Conservation (phyloP, 2,113 vertebrate species). For the Budorcas taxicolor region DNA sequence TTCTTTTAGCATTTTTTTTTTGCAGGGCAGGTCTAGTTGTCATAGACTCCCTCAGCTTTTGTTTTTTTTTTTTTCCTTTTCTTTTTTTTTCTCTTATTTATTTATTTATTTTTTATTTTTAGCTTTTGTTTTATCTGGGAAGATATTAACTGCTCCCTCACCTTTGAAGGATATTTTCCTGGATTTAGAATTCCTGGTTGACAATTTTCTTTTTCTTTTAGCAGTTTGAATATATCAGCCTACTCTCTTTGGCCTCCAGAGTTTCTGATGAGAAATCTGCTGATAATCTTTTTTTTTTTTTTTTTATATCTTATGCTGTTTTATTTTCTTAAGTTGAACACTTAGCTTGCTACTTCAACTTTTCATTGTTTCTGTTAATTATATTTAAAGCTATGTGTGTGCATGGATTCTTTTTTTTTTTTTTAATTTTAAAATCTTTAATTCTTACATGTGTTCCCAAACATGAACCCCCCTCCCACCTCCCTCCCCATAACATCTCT, state of each 20-base stretch:
- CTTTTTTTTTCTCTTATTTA: too few relatives aligned
- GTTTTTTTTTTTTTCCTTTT: background rate
- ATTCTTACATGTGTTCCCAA: too few relatives aligned
- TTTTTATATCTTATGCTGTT: too few relatives aligned
- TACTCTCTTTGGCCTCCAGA: background rate
- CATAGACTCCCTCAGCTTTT: background rate
- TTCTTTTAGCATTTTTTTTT: background rate
- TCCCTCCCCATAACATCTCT: too few relatives aligned
- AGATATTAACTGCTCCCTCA: background rate
- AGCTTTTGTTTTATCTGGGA: background rate
- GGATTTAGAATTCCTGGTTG: background rate
- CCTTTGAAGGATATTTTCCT: background rate
- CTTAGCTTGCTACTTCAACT: too few relatives aligned
- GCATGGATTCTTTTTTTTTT: too few relatives aligned
- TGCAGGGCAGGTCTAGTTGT: background rate
- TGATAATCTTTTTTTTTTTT: background rate
- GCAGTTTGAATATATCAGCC: background rate
- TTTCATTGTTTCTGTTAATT: too few relatives aligned
- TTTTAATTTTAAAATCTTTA: too few relatives aligned
- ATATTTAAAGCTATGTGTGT: too few relatives aligned
- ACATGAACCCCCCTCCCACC: too few relatives aligned
- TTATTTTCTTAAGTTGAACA: too few relatives aligned
- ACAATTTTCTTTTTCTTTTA: background rate
- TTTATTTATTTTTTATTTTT: too few relatives aligned
- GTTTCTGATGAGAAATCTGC: background rate